Base-by-base conservation (phyloP, 2,797 vertebrate species). In the Falco naumanni region DNA sequence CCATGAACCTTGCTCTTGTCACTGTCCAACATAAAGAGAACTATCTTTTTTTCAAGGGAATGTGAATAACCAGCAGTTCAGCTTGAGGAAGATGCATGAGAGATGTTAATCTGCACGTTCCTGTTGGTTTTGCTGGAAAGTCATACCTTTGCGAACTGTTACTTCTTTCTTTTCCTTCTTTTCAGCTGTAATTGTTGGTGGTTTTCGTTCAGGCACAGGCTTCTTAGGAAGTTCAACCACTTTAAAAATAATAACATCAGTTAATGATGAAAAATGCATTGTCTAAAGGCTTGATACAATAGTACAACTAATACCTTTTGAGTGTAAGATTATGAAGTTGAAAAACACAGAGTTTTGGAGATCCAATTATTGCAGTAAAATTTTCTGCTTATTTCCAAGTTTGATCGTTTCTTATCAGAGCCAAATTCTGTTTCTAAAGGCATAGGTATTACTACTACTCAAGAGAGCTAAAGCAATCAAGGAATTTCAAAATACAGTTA, bases 121-220 rank as follows among this genome's bases (percentile, higher is more conserved):
- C 26, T 74, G 13, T 75, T 72, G 75, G 10, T 76, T 94, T 70
- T 89, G 29, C 45, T 91, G 68, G n/a, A 34, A 93, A 88, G 25
- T 34, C 95, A 54, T 97, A 98, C 98, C 98, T 97, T 96, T 98
- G 89, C 86, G 96, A 92, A 97, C 93, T 11, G 96, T 96, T n/a
- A 94, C 93, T 97, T 96, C 97, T 93, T 98, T 98, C 96, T 97
- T 97, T 84, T 97, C 96, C 54, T 96, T 97, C 93, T 97, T 98
- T 95, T 97, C 98, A 76, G 96, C 95, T 54, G 80, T 74, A 94
- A 98, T 87, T 72, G 94, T 81, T 95, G 97, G 95, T 68, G 93
- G 84, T 94, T 97, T 98, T 97, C 68, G 97, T 63, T 97, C 97
- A 71, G 89, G 95, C 68, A 92, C 53, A 4, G 91, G 75, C 43